Percentiles rank a stretch among this genome's conserved stretches.
Evolutionary conservation across 2,113 vertebrate species (phyloP).

Genomic region (Pituophis catenifer): DNA sequence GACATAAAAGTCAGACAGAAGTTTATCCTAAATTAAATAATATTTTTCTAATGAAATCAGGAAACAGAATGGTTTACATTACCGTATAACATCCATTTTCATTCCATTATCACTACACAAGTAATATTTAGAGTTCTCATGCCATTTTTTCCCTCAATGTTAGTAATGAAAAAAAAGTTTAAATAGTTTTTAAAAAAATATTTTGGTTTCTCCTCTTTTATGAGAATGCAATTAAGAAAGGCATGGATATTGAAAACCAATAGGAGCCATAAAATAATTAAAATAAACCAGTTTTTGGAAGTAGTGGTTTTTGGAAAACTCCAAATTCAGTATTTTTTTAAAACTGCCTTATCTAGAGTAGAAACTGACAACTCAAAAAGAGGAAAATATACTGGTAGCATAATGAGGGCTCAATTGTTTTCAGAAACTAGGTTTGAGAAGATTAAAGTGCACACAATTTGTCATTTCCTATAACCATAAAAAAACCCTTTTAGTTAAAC

Average conservation of each 20-base stretch:
- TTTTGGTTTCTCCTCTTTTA: neutral
- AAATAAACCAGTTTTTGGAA: neutral
- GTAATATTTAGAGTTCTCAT: neutral
- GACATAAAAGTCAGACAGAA: conserved; percentile 37
- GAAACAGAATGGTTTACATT: neutral
- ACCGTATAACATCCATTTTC: neutral
- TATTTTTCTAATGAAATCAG: neutral
- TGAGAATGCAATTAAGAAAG: fast-evolving
- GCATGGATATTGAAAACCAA: neutral
- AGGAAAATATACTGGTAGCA: neutral
- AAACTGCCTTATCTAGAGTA: neutral
- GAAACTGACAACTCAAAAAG: neutral
- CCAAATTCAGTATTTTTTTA: neutral
- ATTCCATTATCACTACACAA: neutral
- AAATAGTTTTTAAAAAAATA: neutral
- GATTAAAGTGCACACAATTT: neutral
- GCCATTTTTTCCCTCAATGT: neutral
- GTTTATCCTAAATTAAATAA: neutral
- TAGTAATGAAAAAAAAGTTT: neutral
- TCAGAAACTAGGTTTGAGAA: neutral
- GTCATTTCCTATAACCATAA: neutral
- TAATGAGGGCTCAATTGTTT: neutral
- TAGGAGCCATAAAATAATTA: neutral
- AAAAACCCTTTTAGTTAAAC: conserved; percentile 13
- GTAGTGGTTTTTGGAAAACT: neutral